Base-by-base conservation (phyloP, 2,113 vertebrate genomes). In the Meles meles region DNA sequence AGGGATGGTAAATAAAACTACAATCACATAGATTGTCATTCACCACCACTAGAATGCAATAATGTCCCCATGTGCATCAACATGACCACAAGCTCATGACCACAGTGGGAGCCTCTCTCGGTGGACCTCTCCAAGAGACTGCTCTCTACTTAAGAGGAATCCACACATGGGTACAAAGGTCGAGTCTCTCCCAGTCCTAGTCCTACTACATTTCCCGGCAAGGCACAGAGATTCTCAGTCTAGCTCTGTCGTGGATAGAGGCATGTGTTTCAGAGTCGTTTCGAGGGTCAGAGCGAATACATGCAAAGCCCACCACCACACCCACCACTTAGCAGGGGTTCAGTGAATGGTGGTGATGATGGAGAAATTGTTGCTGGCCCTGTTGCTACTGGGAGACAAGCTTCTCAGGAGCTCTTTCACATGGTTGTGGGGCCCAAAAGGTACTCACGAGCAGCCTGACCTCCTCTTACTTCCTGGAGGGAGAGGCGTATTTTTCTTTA, bases 301-400 rank as follows among this genome's bases (percentile, higher is more conserved):
- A 52, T 18, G 34, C 52, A 20, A 52, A 69, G 57, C 63, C 57
- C 2, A 34, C 31, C 17, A 37, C 39, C 15, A 34, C 2, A n/a
- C 23, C 57, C 14, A 25, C 27, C 37, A 39, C 6, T 29, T 0
- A 21, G 37, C 0, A 55, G 84, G 55, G 37, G 20, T 52, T 77
- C 42, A 23, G 4, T 57, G 10, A 65, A 20, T 7, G 3, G 31
- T 29, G 61, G 37, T 15, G 76, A 44, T 20, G 39, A 21, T 0
- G 18, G 3, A 0, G 15, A 18, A 47, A 17, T 15, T 29, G 39
- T 74, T 74, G 42, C 13, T n/a, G 34, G 27, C 18, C 15, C 44
- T 10, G 37, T 5, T 8, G 12, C 13, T 31, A n/a, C 12, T 15
- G 17, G 5, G 34, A 76, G 25, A 23, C 23, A 5, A 0, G 1